Conservation (phyloP, 2,113 vertebrate genomes). For the Puma concolor region DNA sequence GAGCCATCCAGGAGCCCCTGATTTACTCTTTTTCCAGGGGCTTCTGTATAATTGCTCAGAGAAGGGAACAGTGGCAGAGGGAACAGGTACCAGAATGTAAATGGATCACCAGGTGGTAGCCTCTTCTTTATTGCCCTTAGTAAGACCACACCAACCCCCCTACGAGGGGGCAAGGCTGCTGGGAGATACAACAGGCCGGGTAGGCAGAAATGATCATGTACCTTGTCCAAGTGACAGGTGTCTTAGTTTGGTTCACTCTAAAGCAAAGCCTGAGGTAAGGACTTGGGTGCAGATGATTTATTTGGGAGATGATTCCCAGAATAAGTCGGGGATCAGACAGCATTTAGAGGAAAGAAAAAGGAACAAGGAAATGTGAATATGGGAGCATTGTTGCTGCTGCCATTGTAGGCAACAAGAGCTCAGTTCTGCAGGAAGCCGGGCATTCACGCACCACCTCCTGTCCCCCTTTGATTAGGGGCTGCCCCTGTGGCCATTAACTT, state of each 20-base stretch:
- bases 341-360: not conserved
- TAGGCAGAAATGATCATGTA: not conserved
- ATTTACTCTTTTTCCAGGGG: not conserved
- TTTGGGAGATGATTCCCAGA: not conserved
- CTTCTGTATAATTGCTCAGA: not conserved
- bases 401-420: not conserved
- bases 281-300: not conserved
- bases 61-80: not conserved
- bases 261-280: not conserved
- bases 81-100: not conserved
- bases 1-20: not conserved
- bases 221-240: not conserved
- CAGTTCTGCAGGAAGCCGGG: too few relatives aligned
- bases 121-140: not conserved
- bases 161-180: not conserved
- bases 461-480: not conserved
- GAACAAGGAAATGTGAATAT: not conserved
- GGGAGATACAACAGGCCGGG: not conserved
- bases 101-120: not conserved
- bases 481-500: not conserved
- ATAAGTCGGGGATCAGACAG: not conserved
- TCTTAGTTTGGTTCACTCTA: not conserved
- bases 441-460: not conserved
- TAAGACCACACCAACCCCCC: not conserved
- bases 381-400: fast-evolving